Percentiles rank a stretch among this genome's conserved stretches.
phyloP scores from a whole-genome alignment of 2,888 invertebrate genomes.

The Cepaea hortensis region DNA sequence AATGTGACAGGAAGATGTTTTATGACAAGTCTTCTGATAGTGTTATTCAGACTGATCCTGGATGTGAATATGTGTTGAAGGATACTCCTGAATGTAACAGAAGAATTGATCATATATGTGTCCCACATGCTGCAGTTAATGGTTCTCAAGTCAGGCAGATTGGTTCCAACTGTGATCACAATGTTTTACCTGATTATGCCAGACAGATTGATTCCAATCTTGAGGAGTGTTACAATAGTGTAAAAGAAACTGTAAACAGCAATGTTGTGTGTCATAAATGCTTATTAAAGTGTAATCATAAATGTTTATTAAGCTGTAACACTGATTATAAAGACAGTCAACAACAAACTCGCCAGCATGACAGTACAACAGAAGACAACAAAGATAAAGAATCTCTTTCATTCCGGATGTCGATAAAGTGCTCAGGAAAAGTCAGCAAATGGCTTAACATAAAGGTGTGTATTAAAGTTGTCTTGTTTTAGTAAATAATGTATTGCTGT shows the following conservation, averaged over 20 bases:
- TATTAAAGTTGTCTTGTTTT: neutral
- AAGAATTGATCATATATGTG: too few species aligned
- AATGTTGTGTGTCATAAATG: neutral
- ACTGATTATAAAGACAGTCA: neutral
- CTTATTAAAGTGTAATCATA: neutral
- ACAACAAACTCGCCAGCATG: too few species aligned
- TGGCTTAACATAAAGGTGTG: constrained; percentile 49
- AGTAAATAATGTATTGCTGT: neutral
- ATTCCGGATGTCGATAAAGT: constrained; percentile 54
- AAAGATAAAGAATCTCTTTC: constrained; percentile 9
- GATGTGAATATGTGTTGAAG: neutral
- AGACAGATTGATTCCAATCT: too few species aligned
- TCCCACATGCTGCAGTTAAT: too few species aligned
- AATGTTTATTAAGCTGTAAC: neutral
- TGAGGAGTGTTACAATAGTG: too few species aligned
- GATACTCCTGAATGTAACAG: too few species aligned
- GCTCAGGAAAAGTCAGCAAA: constrained; percentile 51
- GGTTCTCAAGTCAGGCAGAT: too few species aligned
- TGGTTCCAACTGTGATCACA: too few species aligned
- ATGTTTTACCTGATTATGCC: too few species aligned
- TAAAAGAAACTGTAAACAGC: neutral
- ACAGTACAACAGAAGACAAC: neutral
- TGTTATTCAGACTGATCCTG: neutral
- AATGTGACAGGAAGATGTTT: neutral
- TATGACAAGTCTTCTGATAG: neutral